Base-by-base conservation (phyloP, 2,888 invertebrate genomes). In the Chirona hameri region DNA sequence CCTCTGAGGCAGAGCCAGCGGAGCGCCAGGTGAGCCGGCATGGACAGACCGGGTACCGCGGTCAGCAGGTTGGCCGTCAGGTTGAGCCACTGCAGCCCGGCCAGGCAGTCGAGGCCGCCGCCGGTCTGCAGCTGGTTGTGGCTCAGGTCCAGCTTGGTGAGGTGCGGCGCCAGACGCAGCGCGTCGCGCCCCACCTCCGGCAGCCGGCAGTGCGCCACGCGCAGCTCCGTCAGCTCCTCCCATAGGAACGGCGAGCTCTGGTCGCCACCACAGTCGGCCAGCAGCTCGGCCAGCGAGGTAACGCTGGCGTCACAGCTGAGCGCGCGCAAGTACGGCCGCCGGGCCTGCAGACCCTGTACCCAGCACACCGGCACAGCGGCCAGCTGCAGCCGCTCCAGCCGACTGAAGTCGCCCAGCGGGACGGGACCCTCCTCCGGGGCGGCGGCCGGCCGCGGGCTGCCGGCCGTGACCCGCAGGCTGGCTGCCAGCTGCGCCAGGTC, bases 81-180 rank as follows among this genome's bases (percentile, higher is more conserved):
- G 88, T 93, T 92, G 31, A 93, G 87, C 85, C 90, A 89, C 86
- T 91, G 92, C 79, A 93, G 88, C 87, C 91, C 91, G 9, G 90
- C 90, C 84, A 93, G 87, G 88, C 89, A 90, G 85, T 90, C 90
- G 29, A 93, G 87, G 76, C 90, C 90, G 57, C 89, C 88, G 0
- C 91, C 90, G 84, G 89, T 89, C 29, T 87, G 88, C 82, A 93
- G 88, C 81, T 90, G 88, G 88, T 93, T 93, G 86, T 92, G 91
- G 84, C 92, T 92, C 65, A 93, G 87, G 88, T 92, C 92, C 79
- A 93, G 87, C 52, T 90, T 90, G 85, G 91, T 91, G 57, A 93
- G 86, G 88, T 90, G 91, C 81, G 92, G 91, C 24, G 90, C 90
- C 84, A 90, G 90, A 86, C 91, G 91, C 83, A 93, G 87, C 10